phyloP scores from a whole-genome alignment of 2,113 vertebrate genomes.

The Plectropomus leopardus region DNA sequence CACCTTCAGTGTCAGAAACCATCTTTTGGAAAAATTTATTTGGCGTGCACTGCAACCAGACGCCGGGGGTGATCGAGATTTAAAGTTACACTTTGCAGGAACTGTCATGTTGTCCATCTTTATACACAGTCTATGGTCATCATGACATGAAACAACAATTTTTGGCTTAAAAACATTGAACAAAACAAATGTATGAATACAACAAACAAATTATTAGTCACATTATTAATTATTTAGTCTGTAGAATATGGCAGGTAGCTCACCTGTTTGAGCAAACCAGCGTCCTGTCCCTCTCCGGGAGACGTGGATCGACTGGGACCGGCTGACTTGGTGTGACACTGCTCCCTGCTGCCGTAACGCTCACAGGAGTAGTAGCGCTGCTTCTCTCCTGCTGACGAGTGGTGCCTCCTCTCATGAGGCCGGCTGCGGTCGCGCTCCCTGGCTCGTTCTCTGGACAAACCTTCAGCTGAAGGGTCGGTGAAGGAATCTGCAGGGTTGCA shows the following conservation, averaged over 20 bases:
- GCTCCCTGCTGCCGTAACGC: slow-evolving; percentile 92
- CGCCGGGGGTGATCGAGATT: too few relatives aligned
- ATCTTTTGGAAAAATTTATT: too few relatives aligned
- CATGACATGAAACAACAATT: too few relatives aligned
- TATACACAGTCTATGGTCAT: too few relatives aligned
- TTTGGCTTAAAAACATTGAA: too few relatives aligned
- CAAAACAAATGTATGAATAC: too few relatives aligned
- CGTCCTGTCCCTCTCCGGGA: slow-evolving; percentile 87
- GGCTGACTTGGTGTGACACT: slow-evolving; percentile 86
- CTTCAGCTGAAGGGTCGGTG: slow-evolving; percentile 75
- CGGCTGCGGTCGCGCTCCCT: slow-evolving; percentile 92
- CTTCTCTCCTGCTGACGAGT: slow-evolving; percentile 90
- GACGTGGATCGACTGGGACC: slow-evolving; percentile 92
- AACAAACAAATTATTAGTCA: too few relatives aligned
- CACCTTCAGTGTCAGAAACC: too few relatives aligned
- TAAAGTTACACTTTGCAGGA: too few relatives aligned
- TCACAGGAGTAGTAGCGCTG: slow-evolving; percentile 98
- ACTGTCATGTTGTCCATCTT: too few relatives aligned
- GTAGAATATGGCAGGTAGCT: neutral
- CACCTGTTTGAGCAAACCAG: slow-evolving; percentile 89
- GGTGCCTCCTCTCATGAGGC: slow-evolving; percentile 94
- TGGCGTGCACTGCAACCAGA: too few relatives aligned
- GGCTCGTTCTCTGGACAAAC: slow-evolving; percentile 84
- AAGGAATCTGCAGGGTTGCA: slow-evolving; percentile 48
- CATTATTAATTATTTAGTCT: too few relatives aligned